A percentile compares a stretch with the other conserved stretches of the same genome.
Evolutionary conservation across 2,888 invertebrate species (phyloP).

Genomic region (Timema cristinae): DNA sequence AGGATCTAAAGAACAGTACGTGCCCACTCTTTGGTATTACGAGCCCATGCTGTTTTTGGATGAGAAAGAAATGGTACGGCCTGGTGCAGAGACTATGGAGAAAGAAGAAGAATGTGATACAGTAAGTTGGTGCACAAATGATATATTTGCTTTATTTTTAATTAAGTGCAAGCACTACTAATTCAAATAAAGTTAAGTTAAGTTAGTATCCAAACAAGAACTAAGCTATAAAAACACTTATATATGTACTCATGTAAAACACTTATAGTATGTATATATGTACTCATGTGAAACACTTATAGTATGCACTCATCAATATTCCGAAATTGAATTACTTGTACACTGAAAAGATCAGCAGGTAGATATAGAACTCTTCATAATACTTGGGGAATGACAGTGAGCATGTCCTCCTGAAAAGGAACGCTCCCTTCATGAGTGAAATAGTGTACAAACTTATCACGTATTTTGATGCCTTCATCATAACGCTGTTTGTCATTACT

Average conservation of each 20-base stretch:
- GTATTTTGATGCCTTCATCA: slow-evolving; percentile 6
- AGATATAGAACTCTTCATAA: not conserved
- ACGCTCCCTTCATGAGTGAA: slow-evolving; percentile 11
- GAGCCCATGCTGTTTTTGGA: slow-evolving; percentile 4
- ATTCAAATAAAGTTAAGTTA: too few species aligned
- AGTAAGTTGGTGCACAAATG: too few species aligned
- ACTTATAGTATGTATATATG: too few species aligned
- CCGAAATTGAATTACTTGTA: too few species aligned
- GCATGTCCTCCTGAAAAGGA: slow-evolving; percentile 6
- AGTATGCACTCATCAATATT: too few species aligned
- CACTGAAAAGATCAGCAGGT: too few species aligned
- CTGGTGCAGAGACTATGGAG: not conserved
- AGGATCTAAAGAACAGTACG: not conserved
- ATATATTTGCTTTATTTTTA: too few species aligned
- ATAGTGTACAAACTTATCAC: not conserved
- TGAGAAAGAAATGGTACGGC: not conserved
- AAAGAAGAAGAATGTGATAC: not conserved
- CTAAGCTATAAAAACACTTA: too few species aligned
- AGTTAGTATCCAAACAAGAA: too few species aligned
- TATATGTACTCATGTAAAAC: too few species aligned
- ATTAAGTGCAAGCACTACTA: too few species aligned
- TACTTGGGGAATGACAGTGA: not conserved
- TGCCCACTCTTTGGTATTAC: slow-evolving; percentile 7
- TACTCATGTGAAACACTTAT: too few species aligned
- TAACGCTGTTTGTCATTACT: not conserved